These are phyloP conservation scores for Hyla sarda DNA, from an alignment of 2,113 vertebrate species.

Conservation along the genomic window DNA sequence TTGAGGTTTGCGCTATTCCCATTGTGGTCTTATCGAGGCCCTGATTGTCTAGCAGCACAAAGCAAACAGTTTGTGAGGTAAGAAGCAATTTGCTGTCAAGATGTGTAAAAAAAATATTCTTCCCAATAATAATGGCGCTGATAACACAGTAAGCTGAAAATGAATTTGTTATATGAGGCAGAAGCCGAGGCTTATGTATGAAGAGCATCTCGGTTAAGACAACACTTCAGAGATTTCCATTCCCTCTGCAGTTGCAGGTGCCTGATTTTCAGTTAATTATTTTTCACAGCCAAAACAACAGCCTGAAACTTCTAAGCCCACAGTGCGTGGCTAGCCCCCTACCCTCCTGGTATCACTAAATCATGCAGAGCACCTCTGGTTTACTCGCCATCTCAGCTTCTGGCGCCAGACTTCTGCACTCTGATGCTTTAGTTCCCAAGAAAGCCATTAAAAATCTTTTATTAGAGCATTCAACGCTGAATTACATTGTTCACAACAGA, in stretches of 20 bases:
- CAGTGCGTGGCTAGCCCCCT: constrained; percentile 35
- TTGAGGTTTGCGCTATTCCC: constrained; percentile 32
- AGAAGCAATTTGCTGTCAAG: constrained; percentile 52
- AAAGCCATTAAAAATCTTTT: constrained; percentile 48
- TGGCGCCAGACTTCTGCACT: constrained; percentile 58
- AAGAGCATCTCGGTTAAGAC: constrained; percentile 56
- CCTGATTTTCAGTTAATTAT: constrained; percentile 56
- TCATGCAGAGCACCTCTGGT: constrained; percentile 51
- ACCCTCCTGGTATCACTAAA: constrained; percentile 53
- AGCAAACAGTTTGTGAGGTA: constrained; percentile 39
- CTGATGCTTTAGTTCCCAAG: constrained; percentile 36
- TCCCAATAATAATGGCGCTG: constrained; percentile 35
- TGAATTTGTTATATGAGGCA: constrained; percentile 53
- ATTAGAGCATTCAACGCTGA: constrained; percentile 4
- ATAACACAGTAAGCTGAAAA: constrained; percentile 54
- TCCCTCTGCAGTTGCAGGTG: constrained; percentile 50
- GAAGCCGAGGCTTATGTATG: constrained; percentile 49
- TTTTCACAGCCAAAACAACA: constrained; percentile 58
- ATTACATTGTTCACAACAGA: constrained; percentile 48
- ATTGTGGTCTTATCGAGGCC: constrained; percentile 42
- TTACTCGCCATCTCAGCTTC: constrained; percentile 27
- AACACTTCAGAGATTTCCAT: constrained; percentile 53
- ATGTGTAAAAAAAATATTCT: constrained; percentile 50
- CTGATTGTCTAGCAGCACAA: constrained; percentile 45
- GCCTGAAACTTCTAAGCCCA: constrained; percentile 32